Base-by-base conservation (phyloP, 1,140 invertebrate species). In the Scaptomyza montana region DNA sequence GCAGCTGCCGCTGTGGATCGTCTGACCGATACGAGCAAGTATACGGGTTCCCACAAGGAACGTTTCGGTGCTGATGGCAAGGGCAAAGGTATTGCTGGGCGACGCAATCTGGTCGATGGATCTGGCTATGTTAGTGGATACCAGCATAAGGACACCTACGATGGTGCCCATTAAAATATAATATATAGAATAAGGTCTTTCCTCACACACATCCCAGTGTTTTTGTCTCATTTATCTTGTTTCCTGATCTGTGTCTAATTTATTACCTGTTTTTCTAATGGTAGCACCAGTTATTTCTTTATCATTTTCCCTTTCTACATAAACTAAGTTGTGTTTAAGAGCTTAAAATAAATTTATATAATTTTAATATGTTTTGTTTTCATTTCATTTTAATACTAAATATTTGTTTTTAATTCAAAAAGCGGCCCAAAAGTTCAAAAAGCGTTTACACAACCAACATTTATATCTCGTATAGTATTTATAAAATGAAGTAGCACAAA, bases 51-150 rank as follows among this genome's bases (percentile, higher is more conserved):
- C 1, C 97, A 98, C 91, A 98, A 96, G 89, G 95, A 97, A 75
- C 94, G 97, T 33, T 98, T 98, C 89, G 97, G 98, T 92, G 95
- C 96, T 49, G 93, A 93, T 1, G 97, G 97, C 16, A 97, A 97
- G 92, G 97, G 97, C n/a, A 96, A 96, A 87, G 97, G 97, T 1
- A 97, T 97, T 63, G 94, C 96, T 25, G 97, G 97, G 12, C 93
- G 97, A 43, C 97, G 96, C 80, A 97, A 98, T 79, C 28, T 96
- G 7, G 92, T 94, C 3, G 96, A 97, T 80, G 93, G 92, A 8
- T 96, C 96, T 0, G 97, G 97, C 19, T 98, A 98, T 89, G 97
- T 98, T 16, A 93, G 94, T n/a, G 97, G 97, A 9, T 98, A 97
- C 90, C 96, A 97, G 85, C 95, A 97, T 91, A 97, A 97, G 92